A percentile compares a stretch with the other conserved stretches of the same genome.
These are phyloP conservation scores for Piscicola geometra DNA, from an alignment of 2,888 invertebrate genomes.

Conservation along the genomic window DNA sequence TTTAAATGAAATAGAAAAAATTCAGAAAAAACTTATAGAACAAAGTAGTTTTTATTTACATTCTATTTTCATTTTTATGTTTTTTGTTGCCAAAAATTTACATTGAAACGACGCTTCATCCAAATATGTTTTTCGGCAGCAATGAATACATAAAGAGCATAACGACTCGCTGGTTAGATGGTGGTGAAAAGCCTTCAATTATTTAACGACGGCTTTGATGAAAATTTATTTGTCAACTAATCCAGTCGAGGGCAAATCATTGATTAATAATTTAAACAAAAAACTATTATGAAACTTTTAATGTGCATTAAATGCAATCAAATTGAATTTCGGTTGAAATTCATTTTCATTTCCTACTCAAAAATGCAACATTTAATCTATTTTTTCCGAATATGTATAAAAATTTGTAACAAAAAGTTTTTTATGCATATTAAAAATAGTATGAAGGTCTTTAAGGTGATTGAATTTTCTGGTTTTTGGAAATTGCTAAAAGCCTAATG, in stretches of 20 bases:
- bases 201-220: constrained; percentile 1
- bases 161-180: background rate
- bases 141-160: background rate
- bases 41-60: background rate
- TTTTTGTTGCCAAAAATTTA: background rate
- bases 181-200: constrained; percentile 11
- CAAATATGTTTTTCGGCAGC: background rate
- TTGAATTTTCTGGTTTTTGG: background rate
- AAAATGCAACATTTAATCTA: too few relatives aligned
- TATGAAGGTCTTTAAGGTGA: background rate
- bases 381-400: background rate
- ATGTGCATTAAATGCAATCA: background rate
- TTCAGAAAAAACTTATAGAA: background rate
- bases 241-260: constrained; percentile 1
- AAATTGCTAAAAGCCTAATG: background rate
- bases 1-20: constrained; percentile 7
- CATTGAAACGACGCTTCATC: background rate
- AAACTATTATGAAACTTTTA: background rate
- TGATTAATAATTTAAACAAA: background rate
- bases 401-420: background rate
- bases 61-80: background rate
- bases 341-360: too few relatives aligned
- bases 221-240: constrained; percentile 8
- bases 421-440: background rate
- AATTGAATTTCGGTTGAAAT: background rate